Evolutionary conservation across 2,113 vertebrate species (phyloP), one percentile per base, ranked within the genome.

Genomic region (Scartelaos histophorus): DNA sequence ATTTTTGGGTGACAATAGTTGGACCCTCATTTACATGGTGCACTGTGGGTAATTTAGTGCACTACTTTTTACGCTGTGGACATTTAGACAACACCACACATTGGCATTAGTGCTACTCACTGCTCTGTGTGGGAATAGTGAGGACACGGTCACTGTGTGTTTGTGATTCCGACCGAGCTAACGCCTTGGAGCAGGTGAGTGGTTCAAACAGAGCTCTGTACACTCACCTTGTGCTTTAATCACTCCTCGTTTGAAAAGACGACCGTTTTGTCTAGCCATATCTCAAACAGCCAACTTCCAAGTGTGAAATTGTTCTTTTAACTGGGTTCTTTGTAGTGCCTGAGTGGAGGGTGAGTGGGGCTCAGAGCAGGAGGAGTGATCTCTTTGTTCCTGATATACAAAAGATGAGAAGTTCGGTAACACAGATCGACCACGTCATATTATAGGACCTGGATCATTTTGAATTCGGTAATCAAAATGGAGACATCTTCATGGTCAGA

Each of bases 271-370:
- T 53, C 43, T 58, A 10, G 56, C 22, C 24, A 74, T 62, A 75
- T 76, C 49, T 67, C 45, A 51, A 80, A 54, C 58, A 66, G 57
- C 75, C 9, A 47, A 62, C 62, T 35, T 74, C 58, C 43, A 74
- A 71, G 34, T 75, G 71, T 70, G 67, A 66, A 81, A 75, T 65
- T 49, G 51, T 38, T 70, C 45, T n/a, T 61, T 49, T 19, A 75
- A 82, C 78, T 73, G 73, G 74, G 80, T 82, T 82, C 62, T 69
- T 51, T 57, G 69, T 73, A 54, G 69, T 69, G 67, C 80, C 80
- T 53, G 74, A 60, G 86, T 58, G 71, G 69, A 22, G 38, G 74
- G 58, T 53, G 79, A 72, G 69, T 62, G 24, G 64, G 69, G 70
- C 22, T 21, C 2, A 45, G 65, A 49, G 80, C 76, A 67, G 73